These are phyloP conservation scores for Gymnogyps californianus DNA, from an alignment of 2,113 vertebrate genomes.

Conservation along the genomic window DNA sequence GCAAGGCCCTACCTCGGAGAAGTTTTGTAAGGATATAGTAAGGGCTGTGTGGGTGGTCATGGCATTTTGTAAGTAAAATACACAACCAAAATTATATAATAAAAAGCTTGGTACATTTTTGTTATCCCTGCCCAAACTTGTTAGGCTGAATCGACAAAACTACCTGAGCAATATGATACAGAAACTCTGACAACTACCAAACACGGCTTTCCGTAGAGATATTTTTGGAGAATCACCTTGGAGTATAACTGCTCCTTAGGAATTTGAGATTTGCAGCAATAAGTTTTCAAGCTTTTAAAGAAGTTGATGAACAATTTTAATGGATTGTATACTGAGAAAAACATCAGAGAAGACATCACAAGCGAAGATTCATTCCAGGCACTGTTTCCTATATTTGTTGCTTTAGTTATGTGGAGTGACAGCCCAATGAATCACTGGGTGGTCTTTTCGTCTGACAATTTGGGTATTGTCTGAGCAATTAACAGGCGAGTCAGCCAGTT, in stretches of 20 bases:
- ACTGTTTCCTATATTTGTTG: conserved; percentile 45
- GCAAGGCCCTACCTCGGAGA: not conserved
- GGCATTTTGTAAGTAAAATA: not conserved
- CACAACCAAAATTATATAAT: not conserved
- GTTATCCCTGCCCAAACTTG: not conserved
- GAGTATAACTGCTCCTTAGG: not conserved
- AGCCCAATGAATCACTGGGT: conserved; percentile 54
- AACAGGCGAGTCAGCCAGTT: conserved; percentile 19
- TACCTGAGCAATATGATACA: not conserved
- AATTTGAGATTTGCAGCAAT: not conserved
- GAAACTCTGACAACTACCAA: not conserved
- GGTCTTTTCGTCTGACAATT: conserved; percentile 41
- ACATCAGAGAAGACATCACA: not conserved
- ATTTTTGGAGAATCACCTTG: not conserved
- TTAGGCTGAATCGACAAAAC: not conserved
- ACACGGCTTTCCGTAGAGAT: not conserved
- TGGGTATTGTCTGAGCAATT: conserved; percentile 35
- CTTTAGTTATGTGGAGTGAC: conserved; percentile 43
- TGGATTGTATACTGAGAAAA: not conserved
- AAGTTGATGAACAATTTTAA: not conserved
- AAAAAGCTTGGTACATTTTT: not conserved
- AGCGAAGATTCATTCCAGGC: not conserved
- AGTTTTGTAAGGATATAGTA: not conserved
- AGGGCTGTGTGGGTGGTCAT: not conserved
- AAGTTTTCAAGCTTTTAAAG: not conserved